A percentile compares a stretch with the other conserved stretches of the same genome.
These are phyloP conservation scores for Alectura lathami DNA, from an alignment of 2,113 vertebrate genomes.

Conservation along the genomic window DNA sequence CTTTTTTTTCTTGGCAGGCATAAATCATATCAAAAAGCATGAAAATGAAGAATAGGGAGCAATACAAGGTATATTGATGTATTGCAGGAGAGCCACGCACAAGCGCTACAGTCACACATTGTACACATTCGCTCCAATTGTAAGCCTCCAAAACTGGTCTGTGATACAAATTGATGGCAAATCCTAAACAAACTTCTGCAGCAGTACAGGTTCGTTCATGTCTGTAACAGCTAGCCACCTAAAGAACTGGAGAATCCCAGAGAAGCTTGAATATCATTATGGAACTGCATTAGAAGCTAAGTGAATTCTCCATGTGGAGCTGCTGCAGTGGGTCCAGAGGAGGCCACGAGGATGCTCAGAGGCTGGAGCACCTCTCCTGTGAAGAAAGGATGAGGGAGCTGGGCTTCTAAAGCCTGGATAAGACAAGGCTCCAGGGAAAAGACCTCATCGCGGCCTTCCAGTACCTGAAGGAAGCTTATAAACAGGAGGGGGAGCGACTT, in stretches of 20 bases:
- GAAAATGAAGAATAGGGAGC: not conserved
- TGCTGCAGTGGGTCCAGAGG: too few relatives aligned
- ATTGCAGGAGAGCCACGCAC: not conserved
- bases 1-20: too few relatives aligned
- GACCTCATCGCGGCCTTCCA: too few relatives aligned
- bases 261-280: not conserved
- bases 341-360: too few relatives aligned
- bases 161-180: conserved; percentile 11
- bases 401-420: too few relatives aligned
- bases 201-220: not conserved
- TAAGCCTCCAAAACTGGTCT: not conserved
- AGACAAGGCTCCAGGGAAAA: too few relatives aligned
- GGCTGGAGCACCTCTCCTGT: too few relatives aligned
- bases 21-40: not conserved
- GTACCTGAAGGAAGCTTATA: too few relatives aligned
- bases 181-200: not conserved
- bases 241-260: not conserved
- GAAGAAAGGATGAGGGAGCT: too few relatives aligned
- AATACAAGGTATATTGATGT: not conserved
- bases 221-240: not conserved
- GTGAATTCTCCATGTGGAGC: too few relatives aligned
- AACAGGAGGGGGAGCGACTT: too few relatives aligned
- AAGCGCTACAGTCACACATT: not conserved
- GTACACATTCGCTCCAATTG: not conserved
- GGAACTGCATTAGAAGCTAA: not conserved